Evolutionary conservation across 2,797 vertebrate genomes (phyloP).

Genomic region (Huso huso): DNA sequence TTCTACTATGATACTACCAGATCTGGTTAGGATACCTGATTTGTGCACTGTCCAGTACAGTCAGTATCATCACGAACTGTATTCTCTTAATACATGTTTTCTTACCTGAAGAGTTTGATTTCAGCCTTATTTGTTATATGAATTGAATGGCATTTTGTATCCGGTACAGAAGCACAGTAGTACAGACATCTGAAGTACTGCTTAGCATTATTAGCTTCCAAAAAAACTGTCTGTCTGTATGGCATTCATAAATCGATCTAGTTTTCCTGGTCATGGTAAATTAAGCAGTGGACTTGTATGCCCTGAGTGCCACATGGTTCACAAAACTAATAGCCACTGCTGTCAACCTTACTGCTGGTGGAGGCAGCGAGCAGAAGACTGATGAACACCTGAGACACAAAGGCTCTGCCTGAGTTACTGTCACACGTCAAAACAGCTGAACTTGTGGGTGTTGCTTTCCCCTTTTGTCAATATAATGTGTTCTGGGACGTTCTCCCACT

Average conservation of each 20-base stretch:
- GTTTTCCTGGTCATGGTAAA: neutral
- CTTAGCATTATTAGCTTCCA: neutral
- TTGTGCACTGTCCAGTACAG: too few relatives aligned
- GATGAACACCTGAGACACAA: slow-evolving; percentile 15
- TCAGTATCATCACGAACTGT: too few relatives aligned
- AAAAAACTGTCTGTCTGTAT: too few relatives aligned
- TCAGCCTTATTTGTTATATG: too few relatives aligned
- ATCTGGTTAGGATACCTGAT: too few relatives aligned
- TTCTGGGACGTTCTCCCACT: slow-evolving; percentile 33
- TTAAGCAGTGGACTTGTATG: neutral
- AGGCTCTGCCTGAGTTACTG: slow-evolving; percentile 24
- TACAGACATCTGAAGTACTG: neutral
- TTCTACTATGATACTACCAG: too few relatives aligned
- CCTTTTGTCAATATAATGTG: slow-evolving; percentile 23
- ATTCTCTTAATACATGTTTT: too few relatives aligned
- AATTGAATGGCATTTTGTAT: too few relatives aligned
- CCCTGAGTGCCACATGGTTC: neutral
- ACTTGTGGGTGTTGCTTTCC: slow-evolving; percentile 21
- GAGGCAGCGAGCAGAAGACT: neutral
- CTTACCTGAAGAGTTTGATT: too few relatives aligned
- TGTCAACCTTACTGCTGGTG: neutral
- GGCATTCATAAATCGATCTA: too few relatives aligned
- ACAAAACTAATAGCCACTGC: neutral
- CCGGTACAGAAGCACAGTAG: too few relatives aligned
- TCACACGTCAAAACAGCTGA: slow-evolving; percentile 36